Evolutionary conservation across 2,797 vertebrate genomes (phyloP), one percentile per base, ranked within the genome.

Genomic region (Linurgus olivaceus): DNA sequence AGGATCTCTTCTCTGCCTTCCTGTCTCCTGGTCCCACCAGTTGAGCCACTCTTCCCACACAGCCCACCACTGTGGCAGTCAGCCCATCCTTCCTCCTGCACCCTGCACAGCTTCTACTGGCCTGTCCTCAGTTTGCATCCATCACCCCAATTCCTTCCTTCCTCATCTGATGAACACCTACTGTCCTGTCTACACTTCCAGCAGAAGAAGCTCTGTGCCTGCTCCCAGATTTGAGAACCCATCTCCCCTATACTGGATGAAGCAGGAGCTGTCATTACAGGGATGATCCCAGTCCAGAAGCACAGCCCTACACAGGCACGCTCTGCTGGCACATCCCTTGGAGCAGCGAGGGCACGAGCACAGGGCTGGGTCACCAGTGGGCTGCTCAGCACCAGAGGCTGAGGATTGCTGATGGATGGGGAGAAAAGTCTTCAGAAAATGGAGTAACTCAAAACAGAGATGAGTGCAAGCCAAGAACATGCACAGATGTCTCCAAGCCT

Each of bases 261-360:
- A 71, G 52, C 31, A 76, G 70, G 44, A 86, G 31, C 37, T 4
- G 6, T 71, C 73, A 71, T 55, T 37, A 29, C 4, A 4, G 54
- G 26, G 40, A 78, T 29, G 37, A 25, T 31, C 58, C 28, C 54
- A 14, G 51, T 51, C 48, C 37, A 66, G n/a, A 0, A 9, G 67
- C 2, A 2, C 31, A 87, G 52, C 47, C 85, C 70, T 54, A 3
- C 1, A 5, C 11, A 20, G 26, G 25, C 29, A 7, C 1, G 4
- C 7, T 63, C 37, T 73, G 52, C 75, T 71, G 17, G 1, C 42
- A 47, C n/a, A 19, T 12, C 11, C 8, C 2, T 16, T 13, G 26
- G 70, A 75, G 54, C 1, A 2, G 29, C 1, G 4, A 42, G 4
- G 21, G 38, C 54, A 81, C 0, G 0, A 68, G 58, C 3, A 2